phyloP scores from a whole-genome alignment of 1,140 invertebrate genomes.

The Magallana gigas region DNA sequence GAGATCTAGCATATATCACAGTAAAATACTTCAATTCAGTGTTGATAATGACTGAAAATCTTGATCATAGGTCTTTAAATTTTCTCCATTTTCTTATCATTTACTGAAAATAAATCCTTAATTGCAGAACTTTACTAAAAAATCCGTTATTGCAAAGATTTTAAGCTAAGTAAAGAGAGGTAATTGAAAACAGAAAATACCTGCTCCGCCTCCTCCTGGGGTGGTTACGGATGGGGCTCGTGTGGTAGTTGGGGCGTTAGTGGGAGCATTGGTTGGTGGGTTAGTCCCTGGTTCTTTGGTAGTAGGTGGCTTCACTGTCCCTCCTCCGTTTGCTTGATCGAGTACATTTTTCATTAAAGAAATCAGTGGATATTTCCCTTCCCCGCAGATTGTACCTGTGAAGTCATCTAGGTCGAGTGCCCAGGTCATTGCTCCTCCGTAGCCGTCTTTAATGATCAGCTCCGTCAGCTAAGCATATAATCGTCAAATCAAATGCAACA shows the following conservation, averaged over 20 bases:
- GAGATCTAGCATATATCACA: no score
- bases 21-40: no score
- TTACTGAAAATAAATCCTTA: no score
- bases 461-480: conserved; percentile 81
- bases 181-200: background rate
- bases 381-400: conserved; percentile 85
- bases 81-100: no score
- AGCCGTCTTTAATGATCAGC: conserved; percentile 93
- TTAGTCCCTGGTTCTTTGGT: background rate
- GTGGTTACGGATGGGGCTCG: background rate
- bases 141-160: no score
- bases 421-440: conserved; percentile 97
- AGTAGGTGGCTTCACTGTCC: conserved; percentile 18
- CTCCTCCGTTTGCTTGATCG: conserved; percentile 33
- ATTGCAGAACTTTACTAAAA: no score
- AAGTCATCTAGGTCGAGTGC: conserved; percentile 98
- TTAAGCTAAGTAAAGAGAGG: no score
- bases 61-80: no score
- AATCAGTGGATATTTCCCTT: conserved; percentile 92
- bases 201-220: background rate
- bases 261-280: background rate
- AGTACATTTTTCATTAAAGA: conserved; percentile 85
- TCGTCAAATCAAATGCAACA: no score
- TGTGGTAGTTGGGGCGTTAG: background rate
- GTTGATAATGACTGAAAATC: no score